Evolutionary conservation across 2,797 vertebrate genomes (phyloP).

Genomic region (Sitta carolinensis): DNA sequence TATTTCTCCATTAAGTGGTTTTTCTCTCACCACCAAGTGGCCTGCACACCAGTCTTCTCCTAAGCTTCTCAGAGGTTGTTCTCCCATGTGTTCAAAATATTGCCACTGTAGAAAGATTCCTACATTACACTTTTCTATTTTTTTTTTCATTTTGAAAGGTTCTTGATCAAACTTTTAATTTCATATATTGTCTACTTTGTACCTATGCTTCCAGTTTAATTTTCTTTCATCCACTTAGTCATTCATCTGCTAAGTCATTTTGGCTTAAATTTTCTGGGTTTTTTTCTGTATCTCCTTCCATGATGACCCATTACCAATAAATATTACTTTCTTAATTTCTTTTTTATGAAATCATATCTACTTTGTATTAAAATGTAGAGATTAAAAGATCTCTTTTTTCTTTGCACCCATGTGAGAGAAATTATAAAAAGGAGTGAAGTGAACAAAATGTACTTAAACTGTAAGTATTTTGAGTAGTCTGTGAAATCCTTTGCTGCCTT

Average conservation of each 20-base stretch:
- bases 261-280: neutral
- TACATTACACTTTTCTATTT: neutral
- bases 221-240: neutral
- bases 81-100: neutral
- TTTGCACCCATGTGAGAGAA: neutral
- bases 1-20: neutral
- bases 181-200: neutral
- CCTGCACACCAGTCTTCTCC: neutral
- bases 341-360: neutral
- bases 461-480: neutral
- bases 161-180: neutral
- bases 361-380: neutral
- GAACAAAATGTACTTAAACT: neutral
- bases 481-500: neutral
- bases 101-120: neutral
- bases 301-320: neutral
- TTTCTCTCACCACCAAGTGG: neutral
- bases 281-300: neutral
- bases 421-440: neutral
- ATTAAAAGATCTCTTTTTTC: neutral
- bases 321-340: neutral
- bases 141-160: neutral
- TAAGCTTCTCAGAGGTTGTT: neutral
- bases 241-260: neutral
- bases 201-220: neutral